Evolutionary conservation across 35 echinoderm and acorn worm species (phyloP).

Genomic region (Lytechinus pictus): DNA sequence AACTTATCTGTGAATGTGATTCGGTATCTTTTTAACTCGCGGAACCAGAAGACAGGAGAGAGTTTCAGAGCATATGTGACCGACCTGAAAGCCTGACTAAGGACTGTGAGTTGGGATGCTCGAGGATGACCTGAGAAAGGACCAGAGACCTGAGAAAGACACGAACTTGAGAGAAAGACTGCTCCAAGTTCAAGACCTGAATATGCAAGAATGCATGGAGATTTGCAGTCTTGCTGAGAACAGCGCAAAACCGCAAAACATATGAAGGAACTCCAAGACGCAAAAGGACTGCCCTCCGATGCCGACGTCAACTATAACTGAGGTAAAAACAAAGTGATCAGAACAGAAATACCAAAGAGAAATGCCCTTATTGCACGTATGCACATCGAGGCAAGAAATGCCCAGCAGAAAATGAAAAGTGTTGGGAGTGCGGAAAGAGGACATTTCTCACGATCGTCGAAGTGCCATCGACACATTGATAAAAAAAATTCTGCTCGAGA

Average conservation of each 20-base stretch:
- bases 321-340: background rate
- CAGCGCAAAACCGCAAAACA: background rate
- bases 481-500: too few species aligned
- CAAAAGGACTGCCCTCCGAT: background rate
- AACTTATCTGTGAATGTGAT: slow-evolving; percentile 54
- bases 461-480: background rate
- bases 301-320: background rate
- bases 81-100: slow-evolving; percentile 39
- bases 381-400: background rate
- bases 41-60: slow-evolving; percentile 50
- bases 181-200: slow-evolving; percentile 19
- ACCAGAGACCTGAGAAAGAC: too few species aligned
- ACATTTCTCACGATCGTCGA: background rate
- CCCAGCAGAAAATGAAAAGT: slow-evolving; percentile 14
- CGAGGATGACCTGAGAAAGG: background rate
- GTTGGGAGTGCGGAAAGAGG: background rate
- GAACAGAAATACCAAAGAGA: background rate
- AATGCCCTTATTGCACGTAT: slow-evolving; percentile 49
- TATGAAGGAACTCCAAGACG: background rate
- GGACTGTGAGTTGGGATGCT: slow-evolving; percentile 51
- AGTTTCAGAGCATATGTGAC: slow-evolving; percentile 51
- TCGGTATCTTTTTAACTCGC: slow-evolving; percentile 64
- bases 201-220: slow-evolving; percentile 33
- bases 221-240: slow-evolving; percentile 36
- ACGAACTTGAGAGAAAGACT: slow-evolving; percentile 21